These are phyloP conservation scores for Theodoxus fluviatilis DNA, from an alignment of 2,888 invertebrate species.

Conservation along the genomic window DNA sequence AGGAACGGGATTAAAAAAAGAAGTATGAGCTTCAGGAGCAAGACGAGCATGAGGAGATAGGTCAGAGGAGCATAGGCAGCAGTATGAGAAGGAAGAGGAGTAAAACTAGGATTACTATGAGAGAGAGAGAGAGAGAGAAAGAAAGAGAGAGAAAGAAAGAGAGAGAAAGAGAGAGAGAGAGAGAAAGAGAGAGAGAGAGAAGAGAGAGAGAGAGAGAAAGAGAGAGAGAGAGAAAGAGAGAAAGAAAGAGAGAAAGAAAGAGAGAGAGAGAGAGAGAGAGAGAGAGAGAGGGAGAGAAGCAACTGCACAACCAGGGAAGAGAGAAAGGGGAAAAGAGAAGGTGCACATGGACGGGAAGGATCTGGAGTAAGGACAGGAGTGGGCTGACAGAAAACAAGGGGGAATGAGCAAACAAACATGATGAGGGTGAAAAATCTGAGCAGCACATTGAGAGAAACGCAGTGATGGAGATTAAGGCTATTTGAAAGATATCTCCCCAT, in stretches of 20 bases:
- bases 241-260: not conserved
- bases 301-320: too few species aligned
- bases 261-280: not conserved
- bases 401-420: too few species aligned
- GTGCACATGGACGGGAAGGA: not conserved
- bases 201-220: not conserved
- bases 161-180: too few species aligned
- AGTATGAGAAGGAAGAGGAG: constrained; percentile 3
- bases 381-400: too few species aligned
- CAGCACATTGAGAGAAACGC: too few species aligned
- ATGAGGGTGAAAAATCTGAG: too few species aligned
- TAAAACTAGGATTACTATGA: not conserved
- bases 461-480: too few species aligned
- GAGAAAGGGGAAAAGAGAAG: not conserved
- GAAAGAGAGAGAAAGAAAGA: not conserved
- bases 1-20: not conserved
- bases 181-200: not conserved
- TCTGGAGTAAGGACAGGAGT: too few species aligned
- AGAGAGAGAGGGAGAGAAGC: not conserved
- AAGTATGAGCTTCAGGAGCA: not conserved
- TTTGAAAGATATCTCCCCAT: too few species aligned
- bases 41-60: not conserved
- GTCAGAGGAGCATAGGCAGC: not conserved
- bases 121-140: constrained; percentile 20
- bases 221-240: not conserved